Base-by-base conservation (phyloP, 2,888 invertebrate species). In the Limulus polyphemus region DNA sequence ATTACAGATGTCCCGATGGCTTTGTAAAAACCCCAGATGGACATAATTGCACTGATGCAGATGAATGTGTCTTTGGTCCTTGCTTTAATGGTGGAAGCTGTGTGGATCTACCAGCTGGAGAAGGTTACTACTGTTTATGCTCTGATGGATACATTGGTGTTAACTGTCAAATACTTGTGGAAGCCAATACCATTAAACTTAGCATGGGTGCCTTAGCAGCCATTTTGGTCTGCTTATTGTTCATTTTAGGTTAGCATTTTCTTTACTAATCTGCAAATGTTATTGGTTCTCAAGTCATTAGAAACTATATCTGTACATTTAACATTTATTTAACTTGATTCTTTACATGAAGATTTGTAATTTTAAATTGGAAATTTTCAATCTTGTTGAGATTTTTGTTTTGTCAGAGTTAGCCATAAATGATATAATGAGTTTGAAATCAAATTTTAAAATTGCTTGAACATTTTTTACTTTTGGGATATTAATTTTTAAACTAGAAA, bases 181-280 rank as follows among this genome's bases (percentile, higher is more conserved):
- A 95, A 77, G 93, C 92, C 72, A 91, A 91, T 80, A 91, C 91
- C 69, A 83, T 97, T 73, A 92, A 93, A 75, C 84, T 98, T 76
- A 92, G 94, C 81, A 91, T 91, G 86, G 93, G 94, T 71, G 97
- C 97, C 67, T 83, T 99, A 72, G 92, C 95, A 68, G 94, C 95
- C 75, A 97, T 99, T 77, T 84, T 98, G 77, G 90, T 97, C 80
- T 97, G 95, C 81, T 85, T 97, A 75, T 84, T 88, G 3, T 84
- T 92, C 67, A 79, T 93, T 70, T 79, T 90, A 71, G 83, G 88
- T 88, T 76, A 85, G 87, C 85, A 50, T 54, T 51, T 32, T 32
- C 3, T 32, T 32, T 32, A 32, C 7, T 32, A 5, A 32, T 32
- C n/a, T 32, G 32, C 7, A 32, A 32, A 32, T 32, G 32, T 32